Evolutionary conservation across 2,113 vertebrate species (phyloP).

Genomic region (Scartelaos histophorus): DNA sequence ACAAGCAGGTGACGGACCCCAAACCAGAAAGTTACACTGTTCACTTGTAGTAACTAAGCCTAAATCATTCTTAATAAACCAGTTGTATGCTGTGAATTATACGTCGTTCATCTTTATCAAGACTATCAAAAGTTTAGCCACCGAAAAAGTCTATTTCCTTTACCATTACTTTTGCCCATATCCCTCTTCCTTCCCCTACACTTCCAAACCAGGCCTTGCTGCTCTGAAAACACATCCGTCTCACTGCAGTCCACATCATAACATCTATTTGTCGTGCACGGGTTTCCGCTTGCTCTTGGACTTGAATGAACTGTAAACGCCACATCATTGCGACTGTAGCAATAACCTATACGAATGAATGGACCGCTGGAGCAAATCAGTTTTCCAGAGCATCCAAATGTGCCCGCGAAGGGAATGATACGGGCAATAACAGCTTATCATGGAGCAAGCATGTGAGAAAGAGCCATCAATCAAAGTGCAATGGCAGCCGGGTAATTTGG

Average conservation of each 20-base stretch:
- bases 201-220: not conserved
- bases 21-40: no score
- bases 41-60: no score
- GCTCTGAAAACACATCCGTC: not conserved
- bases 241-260: not conserved
- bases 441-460: slow-evolving; percentile 42
- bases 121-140: no score
- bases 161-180: not conserved
- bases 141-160: not conserved
- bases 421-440: slow-evolving; percentile 59
- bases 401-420: slow-evolving; percentile 44
- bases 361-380: slow-evolving; percentile 37
- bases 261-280: not conserved
- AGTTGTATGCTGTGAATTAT: no score
- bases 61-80: no score
- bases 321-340: slow-evolving; percentile 27
- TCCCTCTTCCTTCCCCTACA: not conserved
- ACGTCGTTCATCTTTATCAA: no score
- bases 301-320: slow-evolving; percentile 17
- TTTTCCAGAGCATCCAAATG: slow-evolving; percentile 42
- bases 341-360: slow-evolving; percentile 22
- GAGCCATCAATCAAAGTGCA: slow-evolving; percentile 60
- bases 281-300: not conserved
- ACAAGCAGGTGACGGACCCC: no score
- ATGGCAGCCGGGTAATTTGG: slow-evolving; percentile 63